Conservation (phyloP, 2,113 vertebrate species). For the Oryctolagus cuniculus region DNA sequence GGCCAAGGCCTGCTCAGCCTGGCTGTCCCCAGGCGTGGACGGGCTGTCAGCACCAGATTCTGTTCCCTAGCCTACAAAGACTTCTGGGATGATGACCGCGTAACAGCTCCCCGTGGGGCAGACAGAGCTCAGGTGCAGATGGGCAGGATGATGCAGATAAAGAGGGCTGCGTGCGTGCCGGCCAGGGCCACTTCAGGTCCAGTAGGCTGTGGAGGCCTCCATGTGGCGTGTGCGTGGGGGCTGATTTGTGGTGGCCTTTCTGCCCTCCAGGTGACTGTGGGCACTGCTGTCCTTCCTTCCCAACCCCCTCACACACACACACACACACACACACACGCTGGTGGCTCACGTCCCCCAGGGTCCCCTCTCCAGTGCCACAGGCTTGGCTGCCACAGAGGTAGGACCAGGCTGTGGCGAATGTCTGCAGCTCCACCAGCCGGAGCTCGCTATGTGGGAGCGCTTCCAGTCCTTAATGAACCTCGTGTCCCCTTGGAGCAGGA, state of each 20-base stretch:
- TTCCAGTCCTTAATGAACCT: conserved; percentile 62
- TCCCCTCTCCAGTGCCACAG: neutral
- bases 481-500: conserved; percentile 40
- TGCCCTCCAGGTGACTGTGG: neutral
- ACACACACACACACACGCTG: too few species aligned
- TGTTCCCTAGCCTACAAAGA: neutral
- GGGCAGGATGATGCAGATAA: neutral
- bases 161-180: neutral
- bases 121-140: neutral
- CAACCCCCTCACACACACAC: too few species aligned
- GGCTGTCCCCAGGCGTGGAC: neutral
- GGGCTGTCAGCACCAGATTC: neutral
- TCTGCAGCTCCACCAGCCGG: neutral
- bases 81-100: neutral
- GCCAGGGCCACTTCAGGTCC: too few species aligned
- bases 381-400: neutral
- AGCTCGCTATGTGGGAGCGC: conserved; percentile 33
- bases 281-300: neutral
- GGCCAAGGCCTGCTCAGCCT: neutral
- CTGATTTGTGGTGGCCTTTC: neutral
- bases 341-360: neutral
- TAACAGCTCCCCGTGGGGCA: neutral
- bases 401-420: neutral
- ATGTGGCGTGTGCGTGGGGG: neutral
- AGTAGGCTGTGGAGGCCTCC: neutral